These are phyloP conservation scores for Mongoloraphidia duomilia DNA, from an alignment of 2,888 invertebrate species.

Conservation along the genomic window DNA sequence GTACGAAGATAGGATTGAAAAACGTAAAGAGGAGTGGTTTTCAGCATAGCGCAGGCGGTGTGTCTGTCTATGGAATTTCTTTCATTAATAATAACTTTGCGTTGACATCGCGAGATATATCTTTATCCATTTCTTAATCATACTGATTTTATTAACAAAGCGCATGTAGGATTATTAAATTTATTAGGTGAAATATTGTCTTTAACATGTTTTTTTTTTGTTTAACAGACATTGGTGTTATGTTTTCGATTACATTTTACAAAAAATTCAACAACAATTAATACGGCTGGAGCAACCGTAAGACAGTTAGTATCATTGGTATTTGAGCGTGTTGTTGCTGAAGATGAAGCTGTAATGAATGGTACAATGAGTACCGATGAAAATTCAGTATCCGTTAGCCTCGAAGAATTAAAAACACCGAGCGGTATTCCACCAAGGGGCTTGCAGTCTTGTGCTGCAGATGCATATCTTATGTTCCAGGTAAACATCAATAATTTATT, in stretches of 20 bases:
- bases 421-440: slow-evolving; percentile 68
- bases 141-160: neutral
- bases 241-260: slow-evolving; percentile 95
- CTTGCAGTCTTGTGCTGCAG: slow-evolving; percentile 74
- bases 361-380: slow-evolving; percentile 6
- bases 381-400: slow-evolving; percentile 39
- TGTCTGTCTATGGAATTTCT: too few relatives aligned
- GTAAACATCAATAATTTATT: slow-evolving; percentile 28
- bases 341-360: slow-evolving; percentile 40
- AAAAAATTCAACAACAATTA: slow-evolving; percentile 87
- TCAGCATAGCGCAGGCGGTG: too few relatives aligned
- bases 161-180: neutral
- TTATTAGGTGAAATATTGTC: neutral
- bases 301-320: slow-evolving; percentile 86
- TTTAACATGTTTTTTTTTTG: slow-evolving; percentile 7
- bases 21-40: too few relatives aligned
- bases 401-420: slow-evolving; percentile 66
- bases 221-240: slow-evolving; percentile 70
- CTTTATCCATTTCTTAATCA: neutral
- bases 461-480: slow-evolving; percentile 90
- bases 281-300: slow-evolving; percentile 96
- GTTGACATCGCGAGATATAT: too few relatives aligned
- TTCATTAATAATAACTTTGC: too few relatives aligned
- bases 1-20: too few relatives aligned
- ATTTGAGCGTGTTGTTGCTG: slow-evolving; percentile 70